These are phyloP conservation scores for Oscheius onirici DNA, from an alignment of 2,888 invertebrate genomes.

Conservation along the genomic window DNA sequence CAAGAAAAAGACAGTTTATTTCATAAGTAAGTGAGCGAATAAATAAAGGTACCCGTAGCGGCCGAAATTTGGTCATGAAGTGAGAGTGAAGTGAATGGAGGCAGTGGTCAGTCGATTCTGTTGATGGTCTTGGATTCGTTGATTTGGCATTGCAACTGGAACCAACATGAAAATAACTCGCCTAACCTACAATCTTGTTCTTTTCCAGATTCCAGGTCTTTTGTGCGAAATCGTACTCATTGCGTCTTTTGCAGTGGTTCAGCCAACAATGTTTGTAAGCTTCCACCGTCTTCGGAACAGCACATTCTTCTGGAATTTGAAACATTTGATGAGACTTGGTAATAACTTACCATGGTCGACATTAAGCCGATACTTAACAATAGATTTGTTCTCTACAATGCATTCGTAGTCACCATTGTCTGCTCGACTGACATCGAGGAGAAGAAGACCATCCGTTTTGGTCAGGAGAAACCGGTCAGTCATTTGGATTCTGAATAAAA, in stretches of 20 bases:
- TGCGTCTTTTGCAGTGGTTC: conserved; percentile 32
- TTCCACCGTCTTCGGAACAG: conserved; percentile 30
- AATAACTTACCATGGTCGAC: conserved; percentile 28
- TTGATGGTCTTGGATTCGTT: conserved; percentile 23
- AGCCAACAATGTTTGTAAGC: conserved; percentile 32
- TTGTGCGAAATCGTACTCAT: conserved; percentile 34
- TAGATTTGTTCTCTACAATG: conserved; percentile 18
- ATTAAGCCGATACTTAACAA: conserved; percentile 30
- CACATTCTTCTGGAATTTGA: conserved; percentile 32
- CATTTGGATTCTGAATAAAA: conserved; percentile 13
- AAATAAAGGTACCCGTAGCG: background rate
- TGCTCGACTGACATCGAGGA: conserved; percentile 9
- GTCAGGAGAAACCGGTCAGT: conserved; percentile 16
- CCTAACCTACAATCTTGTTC: conserved; percentile 31
- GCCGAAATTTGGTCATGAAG: background rate
- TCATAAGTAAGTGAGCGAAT: background rate
- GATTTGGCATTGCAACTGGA: conserved; percentile 25
- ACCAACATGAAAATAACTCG: background rate
- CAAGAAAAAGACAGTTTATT: no score
- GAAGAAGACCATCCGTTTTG: conserved; percentile 23
- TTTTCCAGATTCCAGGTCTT: conserved; percentile 28
- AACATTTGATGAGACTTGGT: background rate
- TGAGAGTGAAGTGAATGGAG: background rate
- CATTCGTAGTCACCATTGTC: conserved; percentile 33
- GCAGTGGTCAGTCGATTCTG: conserved; percentile 2